Base-by-base conservation (phyloP, 1,140 invertebrate species). In the Limonius californicus region DNA sequence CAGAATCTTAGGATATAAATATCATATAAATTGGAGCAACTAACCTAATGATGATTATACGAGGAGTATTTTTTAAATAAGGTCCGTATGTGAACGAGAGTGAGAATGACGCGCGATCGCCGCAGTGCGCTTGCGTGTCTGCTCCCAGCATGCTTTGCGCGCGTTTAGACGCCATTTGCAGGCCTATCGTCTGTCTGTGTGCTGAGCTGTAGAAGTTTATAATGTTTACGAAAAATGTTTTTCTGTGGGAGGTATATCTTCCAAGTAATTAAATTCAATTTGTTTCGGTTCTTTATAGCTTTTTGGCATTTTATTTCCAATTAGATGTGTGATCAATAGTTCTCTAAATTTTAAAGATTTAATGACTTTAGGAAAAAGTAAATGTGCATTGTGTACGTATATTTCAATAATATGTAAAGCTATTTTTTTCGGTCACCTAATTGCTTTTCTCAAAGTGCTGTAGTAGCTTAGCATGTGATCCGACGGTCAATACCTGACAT, bases 381-480 rank as follows among this genome's bases (percentile, higher is more conserved):
- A n/a, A n/a, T n/a, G n/a, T n/a, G n/a, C n/a, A n/a, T n/a, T n/a
- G n/a, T n/a, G 35, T 19, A 58, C 16, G 23, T 42, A 58, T 45
- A 45, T 58, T 45, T 45, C 57, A 23, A 58, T 8, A 43, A 45
- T 58, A 19, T 45, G 32, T 45, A 42, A 58, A 43, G 57, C 32
- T 14, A 58, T 30, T 45, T 58, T 59, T 21, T 32, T 1, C n/a
- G 12, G 14, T 19, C 56, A 58, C n/a, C 56, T 42, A 43, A 68
- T 66, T n/a, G 64, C 57, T 60, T 66, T 65, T 63, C 56, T 59
- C 12, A 63, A 61, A 15, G 18, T n/a, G n/a, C n/a, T n/a, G n/a
- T n/a, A n/a, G n/a, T n/a, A n/a, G n/a, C n/a, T n/a, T n/a, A n/a
- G n/a, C 23, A 6, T n/a, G n/a, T n/a, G n/a, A n/a, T 68, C 67